Percentiles rank a stretch among this genome's conserved stretches.
phyloP scores from a whole-genome alignment of 2,113 vertebrate genomes.

The Atlantisia rogersi region DNA sequence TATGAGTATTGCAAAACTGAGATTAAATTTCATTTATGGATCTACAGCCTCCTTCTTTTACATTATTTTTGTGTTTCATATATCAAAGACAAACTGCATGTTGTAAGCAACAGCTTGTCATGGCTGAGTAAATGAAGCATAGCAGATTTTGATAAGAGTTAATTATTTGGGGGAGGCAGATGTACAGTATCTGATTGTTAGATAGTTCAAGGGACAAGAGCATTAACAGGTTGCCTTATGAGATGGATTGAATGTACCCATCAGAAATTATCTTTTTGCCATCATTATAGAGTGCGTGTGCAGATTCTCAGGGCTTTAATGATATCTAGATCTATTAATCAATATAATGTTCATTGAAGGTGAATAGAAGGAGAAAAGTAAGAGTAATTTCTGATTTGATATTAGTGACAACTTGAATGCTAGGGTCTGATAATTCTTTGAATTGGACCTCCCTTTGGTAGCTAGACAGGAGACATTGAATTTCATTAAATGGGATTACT shows the following conservation, averaged over 20 bases:
- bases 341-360: slow-evolving; percentile 16
- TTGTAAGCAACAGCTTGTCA: neutral
- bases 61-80: neutral
- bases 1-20: neutral
- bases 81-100: neutral
- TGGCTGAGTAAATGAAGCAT: neutral
- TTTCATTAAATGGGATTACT: slow-evolving; percentile 43
- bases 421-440: slow-evolving; percentile 52
- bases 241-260: neutral
- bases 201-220: neutral
- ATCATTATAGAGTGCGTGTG: neutral
- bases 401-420: slow-evolving; percentile 22
- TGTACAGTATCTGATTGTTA: neutral
- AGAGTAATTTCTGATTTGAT: slow-evolving; percentile 42
- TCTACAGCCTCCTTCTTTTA: neutral
- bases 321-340: slow-evolving; percentile 42
- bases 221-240: neutral
- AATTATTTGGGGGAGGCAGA: neutral
- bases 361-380: slow-evolving; percentile 19
- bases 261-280: neutral
- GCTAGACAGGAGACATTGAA: neutral
- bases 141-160: neutral
- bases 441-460: neutral
- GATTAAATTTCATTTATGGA: neutral
- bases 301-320: neutral